These are phyloP conservation scores for Eristalis pertinax DNA, from an alignment of 2,888 invertebrate genomes.

Conservation along the genomic window DNA sequence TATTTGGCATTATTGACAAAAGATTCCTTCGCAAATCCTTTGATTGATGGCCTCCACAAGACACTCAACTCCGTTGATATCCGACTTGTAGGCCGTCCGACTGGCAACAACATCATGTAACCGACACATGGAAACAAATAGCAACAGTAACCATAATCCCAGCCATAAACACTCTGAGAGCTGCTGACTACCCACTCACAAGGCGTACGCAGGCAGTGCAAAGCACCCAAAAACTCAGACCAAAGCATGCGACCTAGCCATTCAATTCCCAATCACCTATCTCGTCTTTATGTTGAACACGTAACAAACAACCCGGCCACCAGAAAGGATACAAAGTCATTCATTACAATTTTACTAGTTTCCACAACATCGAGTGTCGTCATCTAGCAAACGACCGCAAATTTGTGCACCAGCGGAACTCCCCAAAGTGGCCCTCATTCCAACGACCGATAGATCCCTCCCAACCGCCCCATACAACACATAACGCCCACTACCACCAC, in stretches of 20 bases:
- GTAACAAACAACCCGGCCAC: slow-evolving; percentile 39
- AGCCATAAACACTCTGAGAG: slow-evolving; percentile 8
- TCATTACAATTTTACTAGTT: slow-evolving; percentile 56
- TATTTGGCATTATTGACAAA: neutral
- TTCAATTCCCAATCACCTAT: slow-evolving; percentile 29
- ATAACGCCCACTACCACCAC: neutral
- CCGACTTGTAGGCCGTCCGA: neutral
- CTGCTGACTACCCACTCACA: neutral
- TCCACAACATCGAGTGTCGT: slow-evolving; percentile 56
- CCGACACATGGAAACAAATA: neutral
- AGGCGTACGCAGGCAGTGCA: neutral
- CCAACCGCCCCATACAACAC: neutral
- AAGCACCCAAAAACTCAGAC: neutral
- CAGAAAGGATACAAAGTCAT: slow-evolving; percentile 46
- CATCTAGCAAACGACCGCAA: slow-evolving; percentile 35
- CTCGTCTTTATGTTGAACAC: slow-evolving; percentile 49
- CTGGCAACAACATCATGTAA: neutral
- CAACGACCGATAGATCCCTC: neutral
- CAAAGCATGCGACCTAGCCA: neutral
- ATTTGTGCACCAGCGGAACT: slow-evolving; percentile 29
- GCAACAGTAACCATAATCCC: slow-evolving; percentile 20
- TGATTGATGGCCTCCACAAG: neutral
- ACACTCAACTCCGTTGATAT: neutral
- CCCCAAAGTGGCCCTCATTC: slow-evolving; percentile 2
- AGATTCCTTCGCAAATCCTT: neutral